Conservation (phyloP, 2,113 vertebrate genomes). For the Bungarus multicinctus region DNA sequence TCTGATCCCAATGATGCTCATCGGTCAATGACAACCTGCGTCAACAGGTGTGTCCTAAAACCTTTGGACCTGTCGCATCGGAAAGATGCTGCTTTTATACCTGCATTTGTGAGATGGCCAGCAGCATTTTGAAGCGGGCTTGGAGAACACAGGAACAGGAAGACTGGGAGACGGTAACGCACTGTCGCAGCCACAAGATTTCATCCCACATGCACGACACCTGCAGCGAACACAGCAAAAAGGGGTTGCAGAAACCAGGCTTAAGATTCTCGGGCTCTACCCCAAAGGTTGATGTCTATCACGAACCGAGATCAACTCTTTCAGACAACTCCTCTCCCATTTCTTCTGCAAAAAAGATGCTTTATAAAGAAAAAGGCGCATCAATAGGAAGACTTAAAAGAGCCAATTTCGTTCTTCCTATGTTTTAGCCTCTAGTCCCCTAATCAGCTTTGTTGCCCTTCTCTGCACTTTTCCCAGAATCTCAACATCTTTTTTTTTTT, state of each 20-base stretch:
- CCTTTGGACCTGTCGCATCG: not conserved
- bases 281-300: no score
- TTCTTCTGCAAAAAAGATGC: not conserved
- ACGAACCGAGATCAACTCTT: not conserved
- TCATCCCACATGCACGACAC: constrained; percentile 89
- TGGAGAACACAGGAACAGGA: constrained; percentile 88
- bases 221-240: constrained; percentile 51
- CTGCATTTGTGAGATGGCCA: constrained; percentile 84
- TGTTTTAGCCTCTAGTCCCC: no score
- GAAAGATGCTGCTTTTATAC: constrained; percentile 52
- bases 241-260: accelerated
- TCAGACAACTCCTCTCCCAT: not conserved
- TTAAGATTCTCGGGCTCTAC: no score
- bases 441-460: no score
- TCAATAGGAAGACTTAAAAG: not conserved
- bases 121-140: constrained; percentile 86
- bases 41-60: not conserved
- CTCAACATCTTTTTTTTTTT: no score
- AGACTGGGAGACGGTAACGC: constrained; percentile 78
- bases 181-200: constrained; percentile 85
- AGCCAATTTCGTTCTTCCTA: not conserved
- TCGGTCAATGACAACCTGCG: not conserved
- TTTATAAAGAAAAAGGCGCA: no score
- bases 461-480: no score
- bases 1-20: not conserved